A percentile compares a stretch with the other conserved stretches of the same genome.
phyloP scores from a whole-genome alignment of 2,113 vertebrate genomes.

The Sander lucioperca region DNA sequence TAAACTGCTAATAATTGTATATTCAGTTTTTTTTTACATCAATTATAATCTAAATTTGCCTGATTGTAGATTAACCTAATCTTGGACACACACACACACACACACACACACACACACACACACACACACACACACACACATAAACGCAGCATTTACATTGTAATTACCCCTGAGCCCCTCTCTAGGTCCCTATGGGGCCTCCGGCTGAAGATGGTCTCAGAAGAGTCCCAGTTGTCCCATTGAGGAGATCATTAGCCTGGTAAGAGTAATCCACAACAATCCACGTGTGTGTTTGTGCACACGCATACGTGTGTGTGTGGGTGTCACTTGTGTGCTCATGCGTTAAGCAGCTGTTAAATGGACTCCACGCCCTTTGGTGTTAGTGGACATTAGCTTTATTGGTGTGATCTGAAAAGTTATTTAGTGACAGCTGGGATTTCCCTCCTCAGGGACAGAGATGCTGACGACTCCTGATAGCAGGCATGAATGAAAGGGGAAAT shows the following conservation, averaged over 20 bases:
- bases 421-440: conserved; percentile 83
- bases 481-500: conserved; percentile 77
- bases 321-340: conserved; percentile 73
- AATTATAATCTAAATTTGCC: conserved; percentile 30
- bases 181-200: conserved; percentile 72
- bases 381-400: conserved; percentile 79
- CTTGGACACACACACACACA: conserved; percentile 39
- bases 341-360: conserved; percentile 81
- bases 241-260: conserved; percentile 82
- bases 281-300: conserved; percentile 36
- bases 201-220: conserved; percentile 74
- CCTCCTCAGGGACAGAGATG: conserved; percentile 70
- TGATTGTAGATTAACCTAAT: conserved; percentile 65
- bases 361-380: conserved; percentile 75
- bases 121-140: conserved; percentile 66
- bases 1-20: conserved; percentile 7
- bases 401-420: conserved; percentile 82
- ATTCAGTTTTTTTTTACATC: conserved; percentile 5
- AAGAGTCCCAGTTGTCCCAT: conserved; percentile 83
- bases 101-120: conserved; percentile 47
- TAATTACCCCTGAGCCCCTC: conserved; percentile 81
- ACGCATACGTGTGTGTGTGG: conserved; percentile 21
- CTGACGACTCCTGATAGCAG: conserved; percentile 67
- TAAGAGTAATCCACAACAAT: conserved; percentile 77
- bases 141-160: conserved; percentile 75